Conservation (phyloP, 2,113 vertebrate genomes). For the Siphamia tubifer region DNA sequence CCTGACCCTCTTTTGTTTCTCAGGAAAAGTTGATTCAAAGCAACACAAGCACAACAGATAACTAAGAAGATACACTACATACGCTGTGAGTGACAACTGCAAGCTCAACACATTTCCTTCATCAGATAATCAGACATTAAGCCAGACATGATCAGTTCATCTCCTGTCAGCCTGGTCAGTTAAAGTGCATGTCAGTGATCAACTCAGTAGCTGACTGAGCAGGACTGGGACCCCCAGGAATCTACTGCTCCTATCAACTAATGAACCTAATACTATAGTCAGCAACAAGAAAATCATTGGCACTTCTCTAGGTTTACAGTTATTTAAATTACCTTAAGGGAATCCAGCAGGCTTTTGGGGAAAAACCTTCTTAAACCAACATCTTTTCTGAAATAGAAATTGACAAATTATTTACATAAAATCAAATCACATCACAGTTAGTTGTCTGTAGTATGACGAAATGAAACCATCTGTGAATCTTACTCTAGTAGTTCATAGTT, state of each 20-base stretch:
- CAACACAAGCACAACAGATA: slow-evolving; percentile 2
- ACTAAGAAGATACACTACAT: background rate
- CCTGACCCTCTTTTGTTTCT: too few species aligned
- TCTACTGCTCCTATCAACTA: background rate
- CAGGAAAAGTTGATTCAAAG: slow-evolving; percentile 3
- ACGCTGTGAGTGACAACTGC: slow-evolving; percentile 35
- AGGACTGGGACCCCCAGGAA: background rate
- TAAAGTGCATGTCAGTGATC: slow-evolving; percentile 5
- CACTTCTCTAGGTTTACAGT: background rate
- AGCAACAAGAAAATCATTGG: background rate
- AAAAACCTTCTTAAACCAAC: slow-evolving; percentile 98
- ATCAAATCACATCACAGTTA: background rate
- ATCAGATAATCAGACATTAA: slow-evolving; percentile 51
- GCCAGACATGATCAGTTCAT: slow-evolving; percentile 37
- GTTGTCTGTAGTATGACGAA: background rate
- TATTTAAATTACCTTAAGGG: slow-evolving; percentile 89
- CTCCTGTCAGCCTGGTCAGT: slow-evolving; percentile 1
- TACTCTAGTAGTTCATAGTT: slow-evolving; percentile 99
- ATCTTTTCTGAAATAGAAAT: slow-evolving; percentile 87
- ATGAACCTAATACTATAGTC: background rate
- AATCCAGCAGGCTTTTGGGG: slow-evolving; percentile 95
- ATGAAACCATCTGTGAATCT: slow-evolving; percentile 68
- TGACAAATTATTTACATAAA: background rate
- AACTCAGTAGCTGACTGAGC: background rate
- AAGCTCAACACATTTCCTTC: slow-evolving; percentile 36